Evolutionary conservation across 2,888 invertebrate genomes (phyloP).

Genomic region (Taenaris catops): DNA sequence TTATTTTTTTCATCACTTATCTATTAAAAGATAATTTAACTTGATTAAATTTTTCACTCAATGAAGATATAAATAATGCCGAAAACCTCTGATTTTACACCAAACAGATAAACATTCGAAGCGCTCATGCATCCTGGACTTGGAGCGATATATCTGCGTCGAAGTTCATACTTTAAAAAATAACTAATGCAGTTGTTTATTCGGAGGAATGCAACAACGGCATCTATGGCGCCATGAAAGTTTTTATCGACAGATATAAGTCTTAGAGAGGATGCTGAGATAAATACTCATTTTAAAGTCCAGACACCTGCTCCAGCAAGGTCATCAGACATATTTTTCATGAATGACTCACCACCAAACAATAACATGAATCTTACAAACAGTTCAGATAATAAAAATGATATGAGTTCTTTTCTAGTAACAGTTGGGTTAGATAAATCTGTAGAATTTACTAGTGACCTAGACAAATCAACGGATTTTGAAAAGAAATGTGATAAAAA

Average conservation of each 20-base stretch:
- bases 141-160: too few relatives aligned
- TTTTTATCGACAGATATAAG: slow-evolving; percentile 54
- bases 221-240: too few relatives aligned
- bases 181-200: too few relatives aligned
- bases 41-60: too few relatives aligned
- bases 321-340: slow-evolving; percentile 58
- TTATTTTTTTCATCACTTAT: too few relatives aligned
- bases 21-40: too few relatives aligned
- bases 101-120: too few relatives aligned
- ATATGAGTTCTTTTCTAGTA: slow-evolving; percentile 52
- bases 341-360: slow-evolving; percentile 58
- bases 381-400: slow-evolving; percentile 47
- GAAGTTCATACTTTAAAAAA: too few relatives aligned
- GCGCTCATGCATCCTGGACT: too few relatives aligned
- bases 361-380: slow-evolving; percentile 34
- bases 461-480: slow-evolving; percentile 41
- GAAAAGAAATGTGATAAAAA: slow-evolving; percentile 48
- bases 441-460: slow-evolving; percentile 48
- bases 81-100: too few relatives aligned
- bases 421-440: slow-evolving; percentile 66
- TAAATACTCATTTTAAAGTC: slow-evolving; percentile 38
- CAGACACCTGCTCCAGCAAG: slow-evolving; percentile 44
- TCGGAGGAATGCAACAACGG: too few relatives aligned
- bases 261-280: slow-evolving; percentile 50
- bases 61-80: too few relatives aligned